Base-by-base conservation (phyloP, 2,797 vertebrate species). In the Meda fulgida region DNA sequence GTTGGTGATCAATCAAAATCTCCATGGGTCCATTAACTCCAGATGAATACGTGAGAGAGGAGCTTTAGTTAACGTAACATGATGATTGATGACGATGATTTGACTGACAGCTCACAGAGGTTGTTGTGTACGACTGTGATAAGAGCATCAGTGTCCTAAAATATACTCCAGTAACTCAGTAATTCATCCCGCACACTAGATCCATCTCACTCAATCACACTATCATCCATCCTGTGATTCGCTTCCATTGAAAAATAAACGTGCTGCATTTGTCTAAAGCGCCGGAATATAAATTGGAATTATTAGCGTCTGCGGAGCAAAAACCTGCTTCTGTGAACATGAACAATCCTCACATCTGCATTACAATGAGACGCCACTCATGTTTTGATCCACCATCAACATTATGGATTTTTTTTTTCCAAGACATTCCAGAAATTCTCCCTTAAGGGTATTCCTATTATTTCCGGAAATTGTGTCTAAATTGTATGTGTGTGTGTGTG, bases 31-130 rank as follows among this genome's bases (percentile, higher is more conserved):
- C 84, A 77, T 67, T 66, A 67, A 66, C 60, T 38, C 73, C 60
- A 38, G 36, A 14, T 38, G 60, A 51, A 55, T 23, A 23, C 9
- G 8, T 55, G 53, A 23, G 21, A 55, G 53, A 73, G 78, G 69
- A 43, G 80, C 69, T 84, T 75, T 78, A 85, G 66, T 75, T 82
- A 86, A 86, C 70, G 9, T 46, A 51, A 69, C 34, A 81, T 10
- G 43, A 14, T 67, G 79, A 89, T 81, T 58, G 65, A 87, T 85
- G 69, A 76, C 58, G 72, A 31, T 80, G 58, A 86, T 81, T 69
- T 53, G 89, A 88, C 36, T 46, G 87, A 86, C 87, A 85, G 85
- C 84, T 76, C 46, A 46, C 46, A 81, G 65, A 84, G 65, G 18
- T 21, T 26, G 73, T 53, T 83, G 72, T 87, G 86, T 70, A 40